These are phyloP conservation scores for Noctilio leporinus DNA, from an alignment of 2,113 vertebrate genomes.

Conservation along the genomic window DNA sequence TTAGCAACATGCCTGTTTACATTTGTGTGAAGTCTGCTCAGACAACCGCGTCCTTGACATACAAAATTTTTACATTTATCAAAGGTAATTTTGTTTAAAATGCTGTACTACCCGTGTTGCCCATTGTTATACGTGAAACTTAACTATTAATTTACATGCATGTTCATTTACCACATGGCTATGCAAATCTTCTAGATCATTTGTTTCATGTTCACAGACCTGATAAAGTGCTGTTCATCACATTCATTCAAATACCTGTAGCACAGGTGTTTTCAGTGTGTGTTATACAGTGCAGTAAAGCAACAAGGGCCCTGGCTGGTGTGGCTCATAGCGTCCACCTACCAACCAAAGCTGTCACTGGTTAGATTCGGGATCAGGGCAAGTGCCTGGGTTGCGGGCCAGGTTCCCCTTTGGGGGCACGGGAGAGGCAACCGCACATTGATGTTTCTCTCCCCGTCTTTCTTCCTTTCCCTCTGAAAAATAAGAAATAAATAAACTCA, in stretches of 20 bases:
- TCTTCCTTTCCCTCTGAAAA: too few species aligned
- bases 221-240: constrained; percentile 84
- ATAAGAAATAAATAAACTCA: too few species aligned
- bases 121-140: constrained; percentile 80
- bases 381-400: too few species aligned
- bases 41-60: constrained; percentile 82
- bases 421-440: too few species aligned
- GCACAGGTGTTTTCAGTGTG: not conserved
- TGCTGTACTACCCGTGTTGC: constrained; percentile 47
- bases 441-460: too few species aligned
- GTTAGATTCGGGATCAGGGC: too few species aligned
- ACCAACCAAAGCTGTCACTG: too few species aligned
- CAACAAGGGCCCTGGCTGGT: too few species aligned
- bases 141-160: constrained; percentile 78
- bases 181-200: constrained; percentile 81
- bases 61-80: not conserved
- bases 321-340: too few species aligned
- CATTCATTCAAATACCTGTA: too few species aligned
- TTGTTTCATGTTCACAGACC: constrained; percentile 84
- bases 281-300: not conserved
- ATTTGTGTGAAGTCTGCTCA: constrained; percentile 79
- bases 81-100: not conserved
- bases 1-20: not conserved
- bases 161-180: constrained; percentile 85
- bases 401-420: too few species aligned